Evolutionary conservation across 2,113 vertebrate species (phyloP).

Genomic region (Mirza zaza): DNA sequence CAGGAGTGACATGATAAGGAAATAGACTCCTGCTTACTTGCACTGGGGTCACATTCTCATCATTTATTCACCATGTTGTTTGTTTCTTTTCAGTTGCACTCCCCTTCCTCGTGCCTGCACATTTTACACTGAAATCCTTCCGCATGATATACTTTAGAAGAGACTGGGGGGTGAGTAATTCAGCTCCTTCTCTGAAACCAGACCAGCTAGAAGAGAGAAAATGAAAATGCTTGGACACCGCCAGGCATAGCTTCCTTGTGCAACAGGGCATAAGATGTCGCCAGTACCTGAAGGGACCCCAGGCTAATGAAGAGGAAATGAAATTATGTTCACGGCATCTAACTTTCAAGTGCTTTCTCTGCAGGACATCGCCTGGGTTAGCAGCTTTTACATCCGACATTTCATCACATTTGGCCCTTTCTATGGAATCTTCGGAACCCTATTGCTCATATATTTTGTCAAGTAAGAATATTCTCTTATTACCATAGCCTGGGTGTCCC

Average conservation of each 20-base stretch:
- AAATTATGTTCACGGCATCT: not conserved
- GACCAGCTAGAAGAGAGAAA: not conserved
- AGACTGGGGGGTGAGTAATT: constrained; percentile 58
- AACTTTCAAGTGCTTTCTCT: not conserved
- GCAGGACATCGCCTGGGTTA: constrained; percentile 59
- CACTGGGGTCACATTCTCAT: not conserved
- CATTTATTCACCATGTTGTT: not conserved
- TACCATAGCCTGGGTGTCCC: not conserved
- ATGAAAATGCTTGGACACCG: not conserved
- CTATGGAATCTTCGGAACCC: constrained; percentile 65
- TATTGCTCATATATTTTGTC: constrained; percentile 69
- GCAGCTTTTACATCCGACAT: constrained; percentile 69
- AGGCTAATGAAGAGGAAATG: too few species aligned
- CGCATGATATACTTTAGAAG: constrained; percentile 7
- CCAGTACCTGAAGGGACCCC: too few species aligned
- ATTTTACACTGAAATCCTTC: constrained; percentile 59
- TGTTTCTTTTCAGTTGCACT: constrained; percentile 31
- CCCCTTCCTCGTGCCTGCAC: constrained; percentile 29
- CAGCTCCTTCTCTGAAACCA: not conserved
- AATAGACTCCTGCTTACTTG: not conserved
- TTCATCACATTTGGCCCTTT: constrained; percentile 69
- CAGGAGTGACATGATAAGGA: not conserved
- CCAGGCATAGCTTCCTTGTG: not conserved
- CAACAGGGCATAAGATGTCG: not conserved
- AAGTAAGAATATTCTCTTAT: constrained; percentile 61